phyloP scores from a whole-genome alignment of 2,888 invertebrate species.

The Megastigmus dorsalis region DNA sequence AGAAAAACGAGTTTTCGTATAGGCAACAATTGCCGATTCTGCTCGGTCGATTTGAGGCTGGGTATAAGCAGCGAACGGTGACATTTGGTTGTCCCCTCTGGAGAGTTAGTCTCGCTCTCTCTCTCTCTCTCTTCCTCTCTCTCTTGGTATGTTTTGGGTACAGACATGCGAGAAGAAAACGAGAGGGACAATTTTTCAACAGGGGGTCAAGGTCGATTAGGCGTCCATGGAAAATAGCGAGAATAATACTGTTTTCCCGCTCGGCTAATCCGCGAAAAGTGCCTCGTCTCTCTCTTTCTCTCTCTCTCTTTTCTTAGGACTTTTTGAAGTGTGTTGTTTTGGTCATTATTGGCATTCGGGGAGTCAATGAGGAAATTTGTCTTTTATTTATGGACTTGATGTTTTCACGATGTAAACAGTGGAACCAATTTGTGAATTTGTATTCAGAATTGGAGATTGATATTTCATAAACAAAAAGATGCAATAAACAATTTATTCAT shows the following conservation, averaged over 20 bases:
- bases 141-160: not conserved
- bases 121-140: too few species aligned
- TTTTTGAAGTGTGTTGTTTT: not conserved
- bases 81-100: too few species aligned
- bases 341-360: not conserved
- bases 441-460: not conserved
- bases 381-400: not conserved
- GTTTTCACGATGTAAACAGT: not conserved
- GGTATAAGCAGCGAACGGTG: too few species aligned
- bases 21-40: conserved; percentile 11
- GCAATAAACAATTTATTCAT: not conserved
- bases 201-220: conserved; percentile 12
- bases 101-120: too few species aligned
- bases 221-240: not conserved
- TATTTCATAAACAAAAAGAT: not conserved
- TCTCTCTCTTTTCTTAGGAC: too few species aligned
- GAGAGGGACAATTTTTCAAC: not conserved
- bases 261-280: conserved; percentile 8
- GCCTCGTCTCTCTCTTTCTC: too few species aligned
- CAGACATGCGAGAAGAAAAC: not conserved
- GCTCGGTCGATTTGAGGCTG: conserved; percentile 18
- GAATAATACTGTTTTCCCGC: not conserved
- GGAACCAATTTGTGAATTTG: not conserved
- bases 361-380: not conserved
- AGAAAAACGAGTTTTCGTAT: too few species aligned